Conservation (phyloP, 1,140 invertebrate genomes). For the Drosophila mojavensis region DNA sequence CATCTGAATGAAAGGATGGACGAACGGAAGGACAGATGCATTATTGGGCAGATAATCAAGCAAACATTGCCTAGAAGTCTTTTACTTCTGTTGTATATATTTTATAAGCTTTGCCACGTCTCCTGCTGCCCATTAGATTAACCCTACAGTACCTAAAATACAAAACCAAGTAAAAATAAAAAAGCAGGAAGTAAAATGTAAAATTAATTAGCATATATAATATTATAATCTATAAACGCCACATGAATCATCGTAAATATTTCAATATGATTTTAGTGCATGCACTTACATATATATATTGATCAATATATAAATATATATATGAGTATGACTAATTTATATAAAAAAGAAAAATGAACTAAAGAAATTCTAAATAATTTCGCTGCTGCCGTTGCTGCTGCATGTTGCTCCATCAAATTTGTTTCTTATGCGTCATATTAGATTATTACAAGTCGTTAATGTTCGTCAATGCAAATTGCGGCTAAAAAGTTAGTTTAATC, state of each 20-base stretch:
- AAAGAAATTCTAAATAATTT: neutral
- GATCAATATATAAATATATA: neutral
- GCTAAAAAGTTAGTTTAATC: neutral
- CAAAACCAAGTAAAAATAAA: neutral
- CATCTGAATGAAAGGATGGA: too few species aligned
- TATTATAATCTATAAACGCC: neutral
- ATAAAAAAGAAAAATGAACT: too few species aligned
- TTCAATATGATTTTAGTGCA: neutral
- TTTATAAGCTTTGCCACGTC: too few species aligned
- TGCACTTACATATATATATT: neutral
- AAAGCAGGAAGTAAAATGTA: neutral
- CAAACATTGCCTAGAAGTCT: too few species aligned
- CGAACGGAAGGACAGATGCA: too few species aligned
- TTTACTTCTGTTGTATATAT: too few species aligned
- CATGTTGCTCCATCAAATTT: neutral
- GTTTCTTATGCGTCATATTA: constrained; percentile 5
- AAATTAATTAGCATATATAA: neutral
- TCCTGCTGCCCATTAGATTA: neutral
- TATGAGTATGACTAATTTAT: constrained; percentile 6
- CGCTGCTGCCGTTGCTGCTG: neutral
- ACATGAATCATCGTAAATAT: constrained; percentile 5
- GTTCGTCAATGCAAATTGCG: neutral
- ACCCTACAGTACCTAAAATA: neutral
- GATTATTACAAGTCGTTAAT: neutral
- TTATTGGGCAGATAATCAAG: too few species aligned